phyloP scores from a whole-genome alignment of 1,140 invertebrate genomes.

The Drosophila albomicans region DNA sequence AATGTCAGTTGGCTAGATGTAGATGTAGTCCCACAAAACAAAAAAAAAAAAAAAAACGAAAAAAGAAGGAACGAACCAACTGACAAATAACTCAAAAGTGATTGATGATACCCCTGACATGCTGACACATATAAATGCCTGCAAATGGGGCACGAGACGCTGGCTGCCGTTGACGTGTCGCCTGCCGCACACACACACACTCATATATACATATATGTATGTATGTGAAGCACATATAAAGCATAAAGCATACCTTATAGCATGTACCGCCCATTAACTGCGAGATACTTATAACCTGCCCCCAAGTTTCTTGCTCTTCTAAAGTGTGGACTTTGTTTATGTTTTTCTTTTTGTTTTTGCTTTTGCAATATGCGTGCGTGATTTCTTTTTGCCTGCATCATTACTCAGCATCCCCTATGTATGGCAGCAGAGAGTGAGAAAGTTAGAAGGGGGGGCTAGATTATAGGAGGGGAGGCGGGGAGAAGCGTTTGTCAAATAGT shows the following conservation, averaged over 20 bases:
- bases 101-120: conserved; percentile 77
- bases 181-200: conserved; percentile 17
- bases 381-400: conserved; percentile 65
- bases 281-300: conserved; percentile 27
- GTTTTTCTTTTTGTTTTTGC: conserved; percentile 35
- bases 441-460: too few relatives aligned
- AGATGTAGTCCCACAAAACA: conserved; percentile 23
- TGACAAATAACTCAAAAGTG: conserved; percentile 82
- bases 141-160: conserved; percentile 73
- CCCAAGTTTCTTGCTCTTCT: conserved; percentile 2
- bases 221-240: conserved; percentile 4
- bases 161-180: conserved; percentile 70
- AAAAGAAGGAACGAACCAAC: conserved; percentile 35
- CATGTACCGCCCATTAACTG: conserved; percentile 43
- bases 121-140: conserved; percentile 81
- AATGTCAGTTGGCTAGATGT: conserved; percentile 59
- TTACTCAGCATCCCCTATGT: conserved; percentile 59
- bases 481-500: conserved; percentile 42
- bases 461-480: background rate
- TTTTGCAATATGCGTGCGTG: conserved; percentile 66
- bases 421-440: background rate
- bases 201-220: conserved; percentile 2
- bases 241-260: conserved; percentile 23
- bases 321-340: conserved; percentile 46
- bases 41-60: background rate